phyloP scores from a whole-genome alignment of 2,888 invertebrate genomes.

The Drosophila cracens region DNA sequence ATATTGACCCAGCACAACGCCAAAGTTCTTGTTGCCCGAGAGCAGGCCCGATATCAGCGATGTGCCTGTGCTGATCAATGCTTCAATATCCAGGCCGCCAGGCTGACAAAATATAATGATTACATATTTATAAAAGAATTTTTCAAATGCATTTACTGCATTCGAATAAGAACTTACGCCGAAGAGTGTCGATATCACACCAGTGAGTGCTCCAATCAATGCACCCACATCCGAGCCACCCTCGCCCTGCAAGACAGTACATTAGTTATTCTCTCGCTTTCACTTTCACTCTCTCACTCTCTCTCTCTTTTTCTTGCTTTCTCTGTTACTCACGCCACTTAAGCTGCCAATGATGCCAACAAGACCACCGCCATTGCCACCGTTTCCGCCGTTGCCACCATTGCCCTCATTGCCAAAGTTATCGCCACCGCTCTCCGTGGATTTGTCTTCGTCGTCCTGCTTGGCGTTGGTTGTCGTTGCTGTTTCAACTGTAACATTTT shows the following conservation, averaged over 20 bases:
- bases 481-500: constrained; percentile 59
- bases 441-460: constrained; percentile 55
- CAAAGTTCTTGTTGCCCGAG: constrained; percentile 84
- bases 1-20: constrained; percentile 83
- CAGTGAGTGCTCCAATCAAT: constrained; percentile 84
- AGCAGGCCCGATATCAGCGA: constrained; percentile 83
- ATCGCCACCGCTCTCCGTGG: constrained; percentile 51
- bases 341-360: constrained; percentile 83
- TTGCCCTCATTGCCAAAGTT: constrained; percentile 17
- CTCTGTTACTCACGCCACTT: constrained; percentile 82
- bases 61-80: constrained; percentile 81
- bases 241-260: constrained; percentile 76
- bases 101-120: constrained; percentile 67
- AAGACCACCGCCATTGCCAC: constrained; percentile 69
- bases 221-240: constrained; percentile 85
- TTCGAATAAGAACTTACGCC: constrained; percentile 74
- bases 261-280: neutral
- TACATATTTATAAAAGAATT: neutral
- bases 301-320: neutral
- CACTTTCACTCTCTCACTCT: no score
- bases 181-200: constrained; percentile 83
- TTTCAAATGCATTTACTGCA: neutral
- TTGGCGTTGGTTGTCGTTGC: constrained; percentile 15
- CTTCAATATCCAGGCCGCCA: constrained; percentile 83
- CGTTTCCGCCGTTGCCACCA: constrained; percentile 33